Evolutionary conservation across 2,113 vertebrate species (phyloP).

Genomic region (Corythornis madagascariensis): DNA sequence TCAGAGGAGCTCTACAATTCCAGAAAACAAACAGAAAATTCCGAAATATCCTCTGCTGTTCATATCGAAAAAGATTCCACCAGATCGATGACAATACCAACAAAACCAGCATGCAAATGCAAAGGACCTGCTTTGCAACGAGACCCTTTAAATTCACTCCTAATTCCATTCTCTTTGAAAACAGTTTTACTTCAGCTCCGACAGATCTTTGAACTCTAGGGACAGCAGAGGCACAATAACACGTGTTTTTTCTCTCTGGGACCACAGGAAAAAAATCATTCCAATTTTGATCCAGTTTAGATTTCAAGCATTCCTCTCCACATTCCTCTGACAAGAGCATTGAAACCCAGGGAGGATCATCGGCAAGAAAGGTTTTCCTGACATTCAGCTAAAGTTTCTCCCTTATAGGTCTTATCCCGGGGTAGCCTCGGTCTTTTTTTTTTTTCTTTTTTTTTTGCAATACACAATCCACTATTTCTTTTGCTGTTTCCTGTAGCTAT

Average conservation of each 20-base stretch:
- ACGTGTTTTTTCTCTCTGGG: not conserved
- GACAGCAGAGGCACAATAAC: not conserved
- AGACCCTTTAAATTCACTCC: slow-evolving; percentile 1
- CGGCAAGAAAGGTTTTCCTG: not conserved
- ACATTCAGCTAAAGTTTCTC: not conserved
- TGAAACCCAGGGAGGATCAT: not conserved
- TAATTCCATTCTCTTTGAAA: not conserved
- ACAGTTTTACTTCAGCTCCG: not conserved
- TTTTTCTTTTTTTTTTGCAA: not conserved
- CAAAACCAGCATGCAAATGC: slow-evolving; percentile 53
- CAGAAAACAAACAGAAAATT: not conserved
- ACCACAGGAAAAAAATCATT: not conserved
- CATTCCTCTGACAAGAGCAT: fast-evolving
- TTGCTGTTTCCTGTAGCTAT: not conserved
- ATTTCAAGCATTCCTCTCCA: not conserved
- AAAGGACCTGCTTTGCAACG: not conserved
- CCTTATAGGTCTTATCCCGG: not conserved
- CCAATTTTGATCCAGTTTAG: not conserved
- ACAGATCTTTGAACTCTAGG: not conserved
- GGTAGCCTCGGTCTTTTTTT: not conserved
- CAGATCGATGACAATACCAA: slow-evolving; percentile 9
- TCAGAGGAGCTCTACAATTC: not conserved
- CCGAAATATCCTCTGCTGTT: not conserved
- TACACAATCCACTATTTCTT: not conserved
- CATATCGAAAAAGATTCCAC: slow-evolving; percentile 1